Base-by-base conservation (phyloP, 2,113 vertebrate species). In the Prunella himalayana region DNA sequence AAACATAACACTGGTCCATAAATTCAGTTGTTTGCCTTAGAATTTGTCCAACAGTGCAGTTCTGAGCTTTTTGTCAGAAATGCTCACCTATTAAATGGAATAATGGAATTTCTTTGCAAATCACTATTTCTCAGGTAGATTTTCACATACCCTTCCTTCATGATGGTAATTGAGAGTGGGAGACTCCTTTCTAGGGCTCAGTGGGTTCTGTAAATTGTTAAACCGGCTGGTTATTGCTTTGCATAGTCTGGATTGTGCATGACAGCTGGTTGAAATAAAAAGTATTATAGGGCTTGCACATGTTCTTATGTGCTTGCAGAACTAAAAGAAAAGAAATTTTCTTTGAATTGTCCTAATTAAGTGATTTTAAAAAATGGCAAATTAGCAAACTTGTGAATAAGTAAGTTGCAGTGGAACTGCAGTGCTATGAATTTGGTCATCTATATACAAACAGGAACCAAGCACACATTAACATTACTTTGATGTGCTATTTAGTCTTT, bases 301-400 rank as follows among this genome's bases (percentile, higher is more conserved):
- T 94, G 23, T 66, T 86, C 85, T 53, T 49, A 41, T 76, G 9
- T 54, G 39, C 47, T 82, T 86, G 30, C 47, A 88, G 82, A 94
- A 39, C 39, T 83, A 80, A 49, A 92, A 89, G 42, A 83, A 81
- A 71, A 94, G 24, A 56, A 4, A 13, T 63, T 93, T 90, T 88
- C 33, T 91, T 86, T 95, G 92, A 93, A 92, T 94, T 95, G 75
- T 90, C 39, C 47, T 95, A 77, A 92, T 81, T 90, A 50, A 70
- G 39, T 50, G 65, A 66, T 82, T 92, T 59, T 51, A 3, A 13
- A 50, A 72, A 94, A 90, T 10, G 54, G 50, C 47, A 91, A 84
- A 86, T 92, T 76, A 88, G 79, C 84, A 60, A 81, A 81, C 31
- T 94, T 73, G 15, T 75, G 63, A 63, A 63, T 92, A 79, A 84